These are phyloP conservation scores for Strigops habroptila DNA, from an alignment of 2,113 vertebrate species.

Conservation along the genomic window DNA sequence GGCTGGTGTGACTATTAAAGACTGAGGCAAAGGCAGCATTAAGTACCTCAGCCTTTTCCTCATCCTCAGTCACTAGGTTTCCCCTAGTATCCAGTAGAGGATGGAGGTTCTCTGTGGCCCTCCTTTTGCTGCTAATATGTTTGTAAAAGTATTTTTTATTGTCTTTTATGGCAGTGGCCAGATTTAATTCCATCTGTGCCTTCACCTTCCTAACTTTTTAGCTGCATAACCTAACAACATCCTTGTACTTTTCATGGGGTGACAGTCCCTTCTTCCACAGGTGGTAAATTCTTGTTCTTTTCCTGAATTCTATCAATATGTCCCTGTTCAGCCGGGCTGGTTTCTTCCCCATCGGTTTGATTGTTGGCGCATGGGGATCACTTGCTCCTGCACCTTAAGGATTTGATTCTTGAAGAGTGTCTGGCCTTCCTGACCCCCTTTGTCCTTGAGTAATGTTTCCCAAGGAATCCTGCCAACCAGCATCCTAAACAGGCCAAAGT, in stretches of 20 bases:
- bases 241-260: background rate
- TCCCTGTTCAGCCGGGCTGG: background rate
- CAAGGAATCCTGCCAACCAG: background rate
- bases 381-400: background rate
- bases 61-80: background rate
- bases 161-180: background rate
- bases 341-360: background rate
- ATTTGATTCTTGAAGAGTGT: background rate
- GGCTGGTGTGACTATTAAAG: background rate
- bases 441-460: background rate
- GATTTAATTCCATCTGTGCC: background rate
- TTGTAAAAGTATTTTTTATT: background rate
- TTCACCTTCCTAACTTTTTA: background rate
- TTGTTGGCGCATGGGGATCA: background rate
- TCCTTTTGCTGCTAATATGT: background rate
- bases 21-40: background rate
- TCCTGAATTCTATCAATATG: background rate
- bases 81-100: background rate
- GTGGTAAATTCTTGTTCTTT: background rate
- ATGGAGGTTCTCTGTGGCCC: background rate
- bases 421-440: no score
- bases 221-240: background rate
- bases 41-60: background rate
- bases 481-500: background rate
- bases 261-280: background rate